Evolutionary conservation across 2,888 invertebrate species (phyloP).

Genomic region (Fabriciana adippe): DNA sequence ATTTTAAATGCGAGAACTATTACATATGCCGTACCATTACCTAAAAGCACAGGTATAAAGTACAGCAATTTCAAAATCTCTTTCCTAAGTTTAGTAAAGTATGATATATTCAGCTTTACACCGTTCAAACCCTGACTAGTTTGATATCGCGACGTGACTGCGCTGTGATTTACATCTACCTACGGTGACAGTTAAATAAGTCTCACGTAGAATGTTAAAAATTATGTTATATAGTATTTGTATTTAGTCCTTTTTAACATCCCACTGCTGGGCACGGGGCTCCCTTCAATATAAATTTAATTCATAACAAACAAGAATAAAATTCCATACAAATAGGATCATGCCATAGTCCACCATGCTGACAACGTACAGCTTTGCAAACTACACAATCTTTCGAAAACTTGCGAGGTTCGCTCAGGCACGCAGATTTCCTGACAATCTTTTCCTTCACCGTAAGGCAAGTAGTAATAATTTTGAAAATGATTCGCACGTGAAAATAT

Average conservation of each 20-base stretch:
- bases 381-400: too few species aligned
- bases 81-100: slow-evolving; percentile 9
- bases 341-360: too few species aligned
- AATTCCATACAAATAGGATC: too few species aligned
- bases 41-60: slow-evolving; percentile 16
- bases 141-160: slow-evolving; percentile 29
- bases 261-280: too few species aligned
- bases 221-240: not conserved
- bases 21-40: not conserved
- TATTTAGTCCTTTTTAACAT: not conserved
- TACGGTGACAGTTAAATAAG: slow-evolving; percentile 19
- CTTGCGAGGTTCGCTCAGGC: too few species aligned
- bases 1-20: not conserved
- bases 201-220: not conserved
- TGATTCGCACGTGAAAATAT: too few species aligned
- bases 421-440: too few species aligned
- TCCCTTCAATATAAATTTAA: too few species aligned
- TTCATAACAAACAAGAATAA: too few species aligned
- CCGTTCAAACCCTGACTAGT: slow-evolving; percentile 15
- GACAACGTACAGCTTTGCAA: too few species aligned
- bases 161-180: slow-evolving; percentile 20
- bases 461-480: too few species aligned
- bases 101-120: slow-evolving; percentile 20
- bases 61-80: slow-evolving; percentile 18
- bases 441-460: too few species aligned